These are phyloP conservation scores for Neomonachus schauinslandi DNA, from an alignment of 2,113 vertebrate genomes.

Conservation along the genomic window DNA sequence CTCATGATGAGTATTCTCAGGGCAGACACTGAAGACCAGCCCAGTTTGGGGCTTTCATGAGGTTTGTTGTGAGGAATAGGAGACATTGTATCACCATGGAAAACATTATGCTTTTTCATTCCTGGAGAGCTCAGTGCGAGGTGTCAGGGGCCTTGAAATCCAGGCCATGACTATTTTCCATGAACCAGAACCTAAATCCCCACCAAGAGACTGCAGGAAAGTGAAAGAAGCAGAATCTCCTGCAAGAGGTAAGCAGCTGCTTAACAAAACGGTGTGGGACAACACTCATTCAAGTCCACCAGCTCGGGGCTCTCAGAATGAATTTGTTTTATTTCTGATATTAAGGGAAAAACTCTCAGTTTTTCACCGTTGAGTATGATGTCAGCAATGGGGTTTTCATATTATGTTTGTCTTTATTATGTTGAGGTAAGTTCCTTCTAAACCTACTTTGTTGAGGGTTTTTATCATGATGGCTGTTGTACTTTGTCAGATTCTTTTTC, in stretches of 20 bases:
- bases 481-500: too few relatives aligned
- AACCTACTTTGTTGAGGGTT: too few relatives aligned
- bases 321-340: too few relatives aligned
- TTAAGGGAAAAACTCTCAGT: too few relatives aligned
- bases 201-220: background rate
- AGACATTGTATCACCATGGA: background rate
- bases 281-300: rapidly evolving
- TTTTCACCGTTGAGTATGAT: too few relatives aligned
- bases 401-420: too few relatives aligned
- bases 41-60: rapidly evolving
- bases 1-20: background rate
- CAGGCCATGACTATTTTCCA: background rate
- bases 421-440: too few relatives aligned
- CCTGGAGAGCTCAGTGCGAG: background rate
- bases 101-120: background rate
- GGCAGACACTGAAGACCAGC: background rate
- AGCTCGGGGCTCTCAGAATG: rapidly evolving
- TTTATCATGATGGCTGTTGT: too few relatives aligned
- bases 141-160: background rate
- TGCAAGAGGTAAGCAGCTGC: rapidly evolving
- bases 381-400: too few relatives aligned
- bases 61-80: rapidly evolving
- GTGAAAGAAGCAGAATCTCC: background rate
- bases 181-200: background rate
- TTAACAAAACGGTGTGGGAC: rapidly evolving